These are phyloP conservation scores for Lanistes nyassanus DNA, from an alignment of 1,140 invertebrate genomes.

Conservation along the genomic window DNA sequence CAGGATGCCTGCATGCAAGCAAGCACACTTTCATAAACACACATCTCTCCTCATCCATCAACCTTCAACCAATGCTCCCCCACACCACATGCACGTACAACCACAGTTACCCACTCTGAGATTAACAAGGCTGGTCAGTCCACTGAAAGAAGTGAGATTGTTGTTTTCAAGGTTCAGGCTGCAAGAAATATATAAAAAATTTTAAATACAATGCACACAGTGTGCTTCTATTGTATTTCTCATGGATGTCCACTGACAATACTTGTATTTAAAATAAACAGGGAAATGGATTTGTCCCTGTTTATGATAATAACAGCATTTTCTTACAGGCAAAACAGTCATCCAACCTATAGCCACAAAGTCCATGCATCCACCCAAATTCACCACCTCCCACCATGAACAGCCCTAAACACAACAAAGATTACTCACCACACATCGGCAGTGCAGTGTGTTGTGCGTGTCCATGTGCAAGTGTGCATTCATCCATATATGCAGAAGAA, in stretches of 20 bases:
- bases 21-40: too few species aligned
- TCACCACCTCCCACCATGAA: too few species aligned
- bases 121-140: conserved; percentile 62
- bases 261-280: too few species aligned
- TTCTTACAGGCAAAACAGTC: too few species aligned
- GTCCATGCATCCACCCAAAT: too few species aligned
- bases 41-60: too few species aligned
- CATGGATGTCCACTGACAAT: not conserved
- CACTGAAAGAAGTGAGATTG: conserved; percentile 64
- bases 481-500: not conserved
- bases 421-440: not conserved
- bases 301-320: too few species aligned
- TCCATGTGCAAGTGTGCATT: not conserved
- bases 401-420: not conserved
- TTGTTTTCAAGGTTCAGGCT: conserved; percentile 67
- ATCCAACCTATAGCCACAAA: too few species aligned
- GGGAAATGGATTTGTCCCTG: too few species aligned
- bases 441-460: not conserved
- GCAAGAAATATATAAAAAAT: conserved; percentile 34
- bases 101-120: conserved; percentile 56
- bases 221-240: not conserved
- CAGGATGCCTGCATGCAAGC: too few species aligned
- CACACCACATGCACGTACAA: not conserved
- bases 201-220: not conserved
- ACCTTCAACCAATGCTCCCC: too few species aligned